These are phyloP conservation scores for Semicossyphus pulcher DNA, from an alignment of 2,113 vertebrate species.

Conservation along the genomic window DNA sequence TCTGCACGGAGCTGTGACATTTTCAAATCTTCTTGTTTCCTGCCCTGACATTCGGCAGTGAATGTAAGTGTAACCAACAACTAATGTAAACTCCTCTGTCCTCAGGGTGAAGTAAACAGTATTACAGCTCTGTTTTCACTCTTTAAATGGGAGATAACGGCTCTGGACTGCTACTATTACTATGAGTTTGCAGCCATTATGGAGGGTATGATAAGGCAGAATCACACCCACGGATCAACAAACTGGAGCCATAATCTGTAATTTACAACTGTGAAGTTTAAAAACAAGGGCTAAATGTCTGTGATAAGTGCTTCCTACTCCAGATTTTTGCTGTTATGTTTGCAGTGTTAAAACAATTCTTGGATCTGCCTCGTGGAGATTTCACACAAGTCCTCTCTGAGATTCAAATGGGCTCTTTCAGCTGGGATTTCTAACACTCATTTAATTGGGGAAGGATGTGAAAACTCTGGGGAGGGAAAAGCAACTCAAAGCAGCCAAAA, in stretches of 20 bases:
- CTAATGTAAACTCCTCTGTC: neutral
- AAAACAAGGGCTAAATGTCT: neutral
- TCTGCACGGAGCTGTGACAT: constrained; percentile 9
- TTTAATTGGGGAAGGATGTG: constrained; percentile 7
- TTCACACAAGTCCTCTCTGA: neutral
- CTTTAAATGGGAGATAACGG: neutral
- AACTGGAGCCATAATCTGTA: neutral
- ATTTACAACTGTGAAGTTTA: neutral
- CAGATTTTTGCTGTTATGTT: neutral
- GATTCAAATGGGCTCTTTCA: neutral
- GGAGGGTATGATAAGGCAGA: neutral
- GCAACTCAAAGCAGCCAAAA: neutral
- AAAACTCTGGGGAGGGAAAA: neutral
- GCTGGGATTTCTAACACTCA: neutral
- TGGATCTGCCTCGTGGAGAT: neutral
- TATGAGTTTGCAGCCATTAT: neutral
- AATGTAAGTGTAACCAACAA: constrained; percentile 5
- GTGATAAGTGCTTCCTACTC: neutral
- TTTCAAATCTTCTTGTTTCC: constrained; percentile 8
- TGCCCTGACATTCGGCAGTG: too few species aligned
- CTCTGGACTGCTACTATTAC: neutral
- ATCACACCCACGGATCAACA: neutral
- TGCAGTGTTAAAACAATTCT: neutral
- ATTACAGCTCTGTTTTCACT: neutral
- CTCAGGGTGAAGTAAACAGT: neutral